phyloP scores from a whole-genome alignment of 1,140 invertebrate genomes.

The Mamestra configurata region DNA sequence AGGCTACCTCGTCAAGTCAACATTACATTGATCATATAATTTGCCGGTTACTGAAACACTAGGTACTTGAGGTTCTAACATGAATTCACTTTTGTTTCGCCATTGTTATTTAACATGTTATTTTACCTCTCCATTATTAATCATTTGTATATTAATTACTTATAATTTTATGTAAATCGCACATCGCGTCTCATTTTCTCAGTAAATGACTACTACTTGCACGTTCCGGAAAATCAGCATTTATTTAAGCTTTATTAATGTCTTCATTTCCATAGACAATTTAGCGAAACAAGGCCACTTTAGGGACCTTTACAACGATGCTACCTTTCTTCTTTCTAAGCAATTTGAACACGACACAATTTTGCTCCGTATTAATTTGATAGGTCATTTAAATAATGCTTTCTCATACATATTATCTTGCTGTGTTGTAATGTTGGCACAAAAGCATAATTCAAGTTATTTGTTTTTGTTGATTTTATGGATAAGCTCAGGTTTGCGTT shows the following conservation, averaged over 20 bases:
- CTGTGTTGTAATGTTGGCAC: background rate
- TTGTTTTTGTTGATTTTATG: background rate
- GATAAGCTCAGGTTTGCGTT: too few species aligned
- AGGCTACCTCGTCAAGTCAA: too few species aligned
- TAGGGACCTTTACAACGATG: slow-evolving; percentile 29
- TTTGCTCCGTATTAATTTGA: slow-evolving; percentile 33
- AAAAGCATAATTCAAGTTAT: background rate
- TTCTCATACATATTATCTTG: slow-evolving; percentile 9
- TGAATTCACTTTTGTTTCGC: too few species aligned
- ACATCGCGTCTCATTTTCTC: slow-evolving; percentile 10
- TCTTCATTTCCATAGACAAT: slow-evolving; percentile 47
- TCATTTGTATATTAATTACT: background rate
- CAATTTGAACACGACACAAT: slow-evolving; percentile 37
- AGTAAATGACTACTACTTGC: slow-evolving; percentile 6
- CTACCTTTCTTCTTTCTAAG: slow-evolving; percentile 31
- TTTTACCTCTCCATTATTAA: too few species aligned
- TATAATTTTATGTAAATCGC: slow-evolving; percentile 10
- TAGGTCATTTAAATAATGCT: slow-evolving; percentile 32
- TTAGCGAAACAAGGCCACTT: slow-evolving; percentile 41
- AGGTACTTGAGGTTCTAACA: too few species aligned
- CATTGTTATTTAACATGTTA: too few species aligned
- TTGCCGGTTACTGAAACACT: too few species aligned
- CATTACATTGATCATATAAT: too few species aligned
- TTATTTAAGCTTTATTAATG: slow-evolving; percentile 38
- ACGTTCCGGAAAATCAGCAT: slow-evolving; percentile 39